phyloP scores from a whole-genome alignment of 2,113 vertebrate species.

The Genyomyrus donnyi region DNA sequence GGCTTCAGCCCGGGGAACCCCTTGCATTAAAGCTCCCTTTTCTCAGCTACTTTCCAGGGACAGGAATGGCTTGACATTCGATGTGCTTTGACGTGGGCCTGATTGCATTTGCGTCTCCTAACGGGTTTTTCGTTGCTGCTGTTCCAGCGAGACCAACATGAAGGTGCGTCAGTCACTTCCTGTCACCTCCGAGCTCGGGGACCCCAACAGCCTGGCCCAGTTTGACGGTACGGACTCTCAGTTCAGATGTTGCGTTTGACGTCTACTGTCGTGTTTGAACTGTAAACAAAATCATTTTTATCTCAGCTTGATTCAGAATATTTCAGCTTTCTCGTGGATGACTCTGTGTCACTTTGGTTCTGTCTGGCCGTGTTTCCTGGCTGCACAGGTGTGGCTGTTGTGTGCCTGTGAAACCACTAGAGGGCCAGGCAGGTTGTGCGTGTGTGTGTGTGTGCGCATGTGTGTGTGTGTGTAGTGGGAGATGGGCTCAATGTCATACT shows the following conservation, averaged over 20 bases:
- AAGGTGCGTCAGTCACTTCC: slow-evolving; percentile 88
- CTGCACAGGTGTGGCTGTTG: not conserved
- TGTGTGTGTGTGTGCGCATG: not conserved
- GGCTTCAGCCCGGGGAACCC: not conserved
- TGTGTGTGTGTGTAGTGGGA: not conserved
- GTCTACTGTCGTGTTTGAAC: not conserved
- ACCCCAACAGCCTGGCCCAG: slow-evolving; percentile 69
- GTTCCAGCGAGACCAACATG: slow-evolving; percentile 85
- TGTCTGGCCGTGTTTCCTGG: not conserved
- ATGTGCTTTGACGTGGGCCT: not conserved
- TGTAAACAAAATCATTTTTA: not conserved
- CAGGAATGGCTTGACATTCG: not conserved
- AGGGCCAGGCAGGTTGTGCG: not conserved
- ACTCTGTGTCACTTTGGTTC: not conserved
- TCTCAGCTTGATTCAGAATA: not conserved
- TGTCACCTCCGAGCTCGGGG: slow-evolving; percentile 72
- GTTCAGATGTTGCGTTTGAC: not conserved
- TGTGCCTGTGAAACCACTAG: not conserved
- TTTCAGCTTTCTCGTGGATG: not conserved
- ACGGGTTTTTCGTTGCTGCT: slow-evolving; percentile 4
- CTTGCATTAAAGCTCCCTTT: not conserved
- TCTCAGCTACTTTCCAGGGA: not conserved
- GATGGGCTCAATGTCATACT: not conserved
- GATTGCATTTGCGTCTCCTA: not conserved
- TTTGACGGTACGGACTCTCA: slow-evolving; percentile 70